Evolutionary conservation across 2,797 vertebrate species (phyloP).

Genomic region (Spheniscus humboldti): DNA sequence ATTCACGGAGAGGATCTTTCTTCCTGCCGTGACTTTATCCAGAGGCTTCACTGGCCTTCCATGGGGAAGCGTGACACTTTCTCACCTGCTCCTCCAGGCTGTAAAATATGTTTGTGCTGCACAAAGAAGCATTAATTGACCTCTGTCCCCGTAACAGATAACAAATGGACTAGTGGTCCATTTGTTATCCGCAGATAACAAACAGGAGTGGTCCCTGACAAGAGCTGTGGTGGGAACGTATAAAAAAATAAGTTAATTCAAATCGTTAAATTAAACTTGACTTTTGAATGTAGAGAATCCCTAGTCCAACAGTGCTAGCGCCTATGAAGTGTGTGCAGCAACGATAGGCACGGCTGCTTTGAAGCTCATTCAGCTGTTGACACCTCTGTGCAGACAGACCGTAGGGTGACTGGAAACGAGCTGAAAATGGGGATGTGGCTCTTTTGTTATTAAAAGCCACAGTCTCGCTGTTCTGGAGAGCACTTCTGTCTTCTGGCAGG

Average conservation of each 20-base stretch:
- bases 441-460: neutral
- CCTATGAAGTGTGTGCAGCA: accelerated
- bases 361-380: neutral
- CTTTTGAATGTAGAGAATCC: neutral
- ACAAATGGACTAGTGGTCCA: neutral
- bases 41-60: neutral
- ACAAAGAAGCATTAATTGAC: neutral
- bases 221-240: neutral
- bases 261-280: neutral
- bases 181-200: too few species aligned
- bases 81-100: neutral
- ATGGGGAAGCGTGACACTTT: accelerated
- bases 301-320: accelerated
- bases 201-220: accelerated
- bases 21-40: neutral
- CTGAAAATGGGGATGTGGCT: neutral
- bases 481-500: neutral
- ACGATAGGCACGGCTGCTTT: accelerated
- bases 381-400: neutral
- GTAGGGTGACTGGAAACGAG: accelerated
- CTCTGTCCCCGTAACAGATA: neutral
- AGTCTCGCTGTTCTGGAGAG: neutral
- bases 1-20: neutral
- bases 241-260: neutral
- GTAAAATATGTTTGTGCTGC: neutral